Base-by-base conservation (phyloP, 1,140 invertebrate genomes). In the Aphis gossypii region DNA sequence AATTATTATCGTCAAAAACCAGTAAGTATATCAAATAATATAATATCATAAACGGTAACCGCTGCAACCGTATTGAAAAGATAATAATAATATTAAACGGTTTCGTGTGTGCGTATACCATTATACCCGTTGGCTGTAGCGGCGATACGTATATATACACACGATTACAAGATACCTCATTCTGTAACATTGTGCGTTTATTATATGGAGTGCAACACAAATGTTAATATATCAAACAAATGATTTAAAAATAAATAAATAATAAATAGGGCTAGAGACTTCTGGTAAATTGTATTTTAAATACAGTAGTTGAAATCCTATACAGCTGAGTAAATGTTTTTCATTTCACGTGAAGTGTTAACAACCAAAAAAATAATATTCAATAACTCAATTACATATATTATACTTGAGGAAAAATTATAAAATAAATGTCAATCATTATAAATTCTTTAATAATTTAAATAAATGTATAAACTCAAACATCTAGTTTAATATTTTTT, bases 51-150 rank as follows among this genome's bases (percentile, higher is more conserved):
- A 46, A 30, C 84, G 41, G 44, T 46, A 44, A 46, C 23, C 20
- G 44, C 84, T 14, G 84, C 51, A 38, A 89, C 51, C 35, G 51
- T 41, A 90, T 41, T 41, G 51, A 60, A 90, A 41, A 41, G 35
- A 60, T 60, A 56, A 41, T 41, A 38, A 35, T n/a, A n/a, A 30
- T 88, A 35, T 87, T 35, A 51, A 46, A 51, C 44, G 30, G 60
- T 68, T 5, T 68, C 56, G 56, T 68, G 30, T n/a, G 30, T n/a
- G 60, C 18, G 30, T 30, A 9, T 30, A 18, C 30, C 18, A n/a
- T n/a, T 35, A 60, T 56, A 30, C 54, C 88, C 88, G 51, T 89
- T 56, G 51, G 51, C 88, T 60, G 88, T 90, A 56, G 23, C 54
- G 41, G 25, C 82, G 82, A 83, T 41, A 38, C 35, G 35, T 11